A percentile compares a stretch with the other conserved stretches of the same genome.
These are phyloP conservation scores for Phocoena phocoena DNA, from an alignment of 2,113 vertebrate genomes.

Conservation along the genomic window DNA sequence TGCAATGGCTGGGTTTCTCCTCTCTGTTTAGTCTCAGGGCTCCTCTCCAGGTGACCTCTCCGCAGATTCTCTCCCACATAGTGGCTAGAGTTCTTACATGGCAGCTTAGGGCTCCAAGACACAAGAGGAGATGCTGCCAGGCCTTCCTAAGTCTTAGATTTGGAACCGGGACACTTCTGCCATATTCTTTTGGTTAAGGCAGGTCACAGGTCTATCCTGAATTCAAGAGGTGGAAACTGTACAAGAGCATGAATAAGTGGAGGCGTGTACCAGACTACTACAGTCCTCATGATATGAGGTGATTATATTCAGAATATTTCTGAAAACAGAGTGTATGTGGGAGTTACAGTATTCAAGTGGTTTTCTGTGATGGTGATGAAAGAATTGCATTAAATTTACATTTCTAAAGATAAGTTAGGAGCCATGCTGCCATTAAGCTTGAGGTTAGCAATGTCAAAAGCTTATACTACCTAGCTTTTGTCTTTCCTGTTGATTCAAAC, in stretches of 20 bases:
- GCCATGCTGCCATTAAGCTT: background rate
- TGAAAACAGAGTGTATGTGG: background rate
- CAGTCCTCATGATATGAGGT: background rate
- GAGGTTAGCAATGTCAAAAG: background rate
- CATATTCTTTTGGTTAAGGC: background rate
- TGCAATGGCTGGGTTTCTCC: background rate
- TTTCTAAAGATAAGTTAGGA: background rate
- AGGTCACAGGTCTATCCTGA: background rate
- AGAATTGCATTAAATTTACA: background rate
- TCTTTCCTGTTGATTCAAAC: slow-evolving; percentile 25
- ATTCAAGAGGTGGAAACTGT: background rate
- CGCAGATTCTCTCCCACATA: background rate
- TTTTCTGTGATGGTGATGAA: background rate
- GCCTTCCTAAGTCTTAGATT: background rate
- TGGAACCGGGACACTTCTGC: background rate
- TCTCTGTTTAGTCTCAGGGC: background rate
- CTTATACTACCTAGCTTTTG: background rate
- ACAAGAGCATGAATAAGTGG: background rate
- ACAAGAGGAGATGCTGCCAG: background rate
- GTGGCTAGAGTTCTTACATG: background rate
- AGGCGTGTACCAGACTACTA: background rate
- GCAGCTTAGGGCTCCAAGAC: background rate
- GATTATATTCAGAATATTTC: background rate
- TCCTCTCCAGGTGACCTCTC: background rate
- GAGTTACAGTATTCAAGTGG: background rate